Evolutionary conservation across 2,888 invertebrate genomes (phyloP), one percentile per base, ranked within the genome.

Genomic region (Thelaira solivaga): DNA sequence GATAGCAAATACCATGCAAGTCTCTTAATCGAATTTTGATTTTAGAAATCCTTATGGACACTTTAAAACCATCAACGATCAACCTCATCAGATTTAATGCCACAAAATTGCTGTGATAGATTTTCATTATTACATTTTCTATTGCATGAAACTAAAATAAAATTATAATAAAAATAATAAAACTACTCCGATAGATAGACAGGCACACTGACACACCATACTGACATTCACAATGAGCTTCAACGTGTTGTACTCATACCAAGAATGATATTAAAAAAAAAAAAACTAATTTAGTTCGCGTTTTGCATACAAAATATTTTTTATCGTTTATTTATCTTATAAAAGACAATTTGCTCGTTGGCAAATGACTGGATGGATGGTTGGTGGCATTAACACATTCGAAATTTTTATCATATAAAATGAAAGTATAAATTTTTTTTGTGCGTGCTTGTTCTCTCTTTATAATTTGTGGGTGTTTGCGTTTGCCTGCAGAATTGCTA

Each of bases 211-310:
- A n/a, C n/a, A n/a, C n/a, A n/a, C n/a, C n/a, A n/a, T n/a, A 29
- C 39, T 64, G 31, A 53, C 69, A 62, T 55, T 61, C 41, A 20
- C 4, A 36, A 45, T 62, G 62, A 34, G 22, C 57, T 62, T 69
- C 22, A 47, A 16, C 26, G 22, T 55, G 20, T 41, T 16, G 5
- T 51, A 10, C 53, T 51, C 39, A 18, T 51, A 51, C 39, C n/a
- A 59, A 57, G 24, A 24, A 62, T 41, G 68, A 64, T 59, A 61
- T 45, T 57, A 62, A n/a, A 16, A 74, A 76, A 80, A 68, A 86
- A 87, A 83, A 85, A 85, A 86, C 86, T 87, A 87, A 86, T 87
- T 87, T 87, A 83, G 83, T 87, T 83, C 87, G 86, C 84, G 87
- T 83, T 83, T 84, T 86, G 86, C 87, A 86, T 86, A 86, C 87